Evolutionary conservation across 1,140 invertebrate species (phyloP), one percentile per base, ranked within the genome.

Genomic region (Ceratosolen solmsi): DNA sequence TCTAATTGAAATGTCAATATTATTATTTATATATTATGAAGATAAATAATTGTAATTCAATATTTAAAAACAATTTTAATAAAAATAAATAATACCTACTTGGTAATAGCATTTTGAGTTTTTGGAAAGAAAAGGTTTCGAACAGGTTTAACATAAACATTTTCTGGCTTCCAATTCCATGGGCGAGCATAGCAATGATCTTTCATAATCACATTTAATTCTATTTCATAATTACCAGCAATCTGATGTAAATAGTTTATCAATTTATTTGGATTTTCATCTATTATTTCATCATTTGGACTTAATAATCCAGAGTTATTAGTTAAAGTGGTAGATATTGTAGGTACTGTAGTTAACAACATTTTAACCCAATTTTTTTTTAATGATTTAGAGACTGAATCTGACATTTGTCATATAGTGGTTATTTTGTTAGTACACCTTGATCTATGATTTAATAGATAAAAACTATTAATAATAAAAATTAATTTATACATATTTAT

Each of bases 111-210:
- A 65, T 15, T 58, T 51, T 60, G 71, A n/a, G 5, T 25, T 68
- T 77, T 76, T 0, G 73, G 54, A 72, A 91, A 92, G 85, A 93
- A 93, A 33, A 94, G 85, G 15, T 91, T 93, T 86, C 93, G 93
- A 0, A 93, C 89, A 8, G 95, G 94, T 83, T 93, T 93, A 1
- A 94, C 92, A 88, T 94, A 94, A 85, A 92, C 91, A 79, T 93
- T 93, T 87, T 95, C 95, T 54, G 94, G 94, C 84, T 93, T 93
- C 91, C 94, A 94, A 88, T 94, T 95, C 93, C 94, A 95, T 49
- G 95, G 93, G 85, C 94, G 92, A 2, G 94, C 92, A 87, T 96
- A 96, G 87, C 93, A 92, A 87, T 96, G 95, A 85, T 96, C 95
- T 81, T 93, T 90, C 33, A 90, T 65, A 72, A 92, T 87, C 0